Percentiles rank a stretch among this genome's conserved stretches.
phyloP scores from a whole-genome alignment of 2,888 invertebrate species.

The Ophion ellenae region DNA sequence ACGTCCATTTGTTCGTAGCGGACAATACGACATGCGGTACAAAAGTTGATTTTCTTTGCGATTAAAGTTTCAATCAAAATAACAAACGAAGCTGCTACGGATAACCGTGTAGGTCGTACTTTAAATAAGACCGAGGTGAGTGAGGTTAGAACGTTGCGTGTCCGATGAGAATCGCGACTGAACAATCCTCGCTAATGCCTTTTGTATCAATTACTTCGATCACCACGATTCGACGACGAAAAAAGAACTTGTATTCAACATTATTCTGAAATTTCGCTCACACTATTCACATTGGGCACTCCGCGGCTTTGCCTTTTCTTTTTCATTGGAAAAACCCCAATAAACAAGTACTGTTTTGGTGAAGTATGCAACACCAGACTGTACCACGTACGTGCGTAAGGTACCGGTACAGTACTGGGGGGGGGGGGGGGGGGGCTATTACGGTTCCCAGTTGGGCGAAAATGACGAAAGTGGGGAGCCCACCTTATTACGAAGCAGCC shows the following conservation, averaged over 20 bases:
- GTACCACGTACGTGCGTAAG: neutral
- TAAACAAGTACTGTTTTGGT: neutral
- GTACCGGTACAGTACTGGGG: neutral
- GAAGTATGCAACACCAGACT: too few relatives aligned
- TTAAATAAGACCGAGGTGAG: neutral
- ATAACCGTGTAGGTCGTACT: neutral
- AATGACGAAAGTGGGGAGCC: too few relatives aligned
- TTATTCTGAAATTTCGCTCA: slow-evolving; percentile 14
- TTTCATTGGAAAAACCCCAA: slow-evolving; percentile 18
- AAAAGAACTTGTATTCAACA: neutral
- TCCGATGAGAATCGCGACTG: neutral
- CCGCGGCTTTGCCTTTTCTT: slow-evolving; percentile 1
- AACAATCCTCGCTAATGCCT: neutral
- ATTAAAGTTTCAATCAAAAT: neutral
- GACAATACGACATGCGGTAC: neutral
- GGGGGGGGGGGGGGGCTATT: too few relatives aligned
- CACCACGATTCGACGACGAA: neutral
- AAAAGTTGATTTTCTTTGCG: neutral
- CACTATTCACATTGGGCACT: neutral
- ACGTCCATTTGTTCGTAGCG: too few relatives aligned
- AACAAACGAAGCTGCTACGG: neutral
- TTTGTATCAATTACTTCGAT: neutral
- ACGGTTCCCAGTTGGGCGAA: too few relatives aligned
- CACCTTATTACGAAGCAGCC: too few relatives aligned
- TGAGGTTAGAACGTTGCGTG: neutral